Evolutionary conservation across 2,888 invertebrate species (phyloP), one percentile per base, ranked within the genome.

Genomic region (Listrodromus nycthemerus): DNA sequence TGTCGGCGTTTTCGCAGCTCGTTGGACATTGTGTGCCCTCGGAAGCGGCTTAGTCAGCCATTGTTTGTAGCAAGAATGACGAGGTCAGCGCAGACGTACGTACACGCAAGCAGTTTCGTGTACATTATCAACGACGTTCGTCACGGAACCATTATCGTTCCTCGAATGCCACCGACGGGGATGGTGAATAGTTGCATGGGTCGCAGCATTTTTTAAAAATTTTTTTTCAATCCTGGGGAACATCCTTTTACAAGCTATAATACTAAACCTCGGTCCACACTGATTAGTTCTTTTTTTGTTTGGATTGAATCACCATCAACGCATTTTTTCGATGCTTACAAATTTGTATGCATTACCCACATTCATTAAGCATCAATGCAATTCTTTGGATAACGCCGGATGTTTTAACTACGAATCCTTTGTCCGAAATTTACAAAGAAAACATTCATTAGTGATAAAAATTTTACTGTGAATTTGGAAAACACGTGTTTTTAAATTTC

Each of bases 41-140:
- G 88, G 89, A 91, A 89, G 91, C 90, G 90, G 90, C 90, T 92
- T 92, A 92, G 91, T 92, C 92, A 91, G 88, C 89, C 87, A 91
- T 91, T 91, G 91, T 89, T 86, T 86, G 87, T 86, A 73, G 73
- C 77, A 75, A 41, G 79, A 71, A 83, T 67, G 80, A 77, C 83
- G 83, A 80, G 69, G 77, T 84, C 81, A 84, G 77, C 77, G 73
- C 74, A 81, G 69, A 84, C 41, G 45, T 65, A 77, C 67, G 50
- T 52, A 75, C 37, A 50, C 41, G 41, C 13, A 24, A 55, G 77
- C 63, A 58, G 67, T 77, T 58, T 63, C 67, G 73, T 76, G 50
- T 55, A 73, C 65, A 75, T 63, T 33, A 67, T 78, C 67, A 63
- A 65, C 70, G 73, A 52, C 13, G 24, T 65, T 21, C 52, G 13